These are phyloP conservation scores for Sinocyclocheilus rhinocerous DNA, from an alignment of 2,113 vertebrate genomes.

Conservation along the genomic window DNA sequence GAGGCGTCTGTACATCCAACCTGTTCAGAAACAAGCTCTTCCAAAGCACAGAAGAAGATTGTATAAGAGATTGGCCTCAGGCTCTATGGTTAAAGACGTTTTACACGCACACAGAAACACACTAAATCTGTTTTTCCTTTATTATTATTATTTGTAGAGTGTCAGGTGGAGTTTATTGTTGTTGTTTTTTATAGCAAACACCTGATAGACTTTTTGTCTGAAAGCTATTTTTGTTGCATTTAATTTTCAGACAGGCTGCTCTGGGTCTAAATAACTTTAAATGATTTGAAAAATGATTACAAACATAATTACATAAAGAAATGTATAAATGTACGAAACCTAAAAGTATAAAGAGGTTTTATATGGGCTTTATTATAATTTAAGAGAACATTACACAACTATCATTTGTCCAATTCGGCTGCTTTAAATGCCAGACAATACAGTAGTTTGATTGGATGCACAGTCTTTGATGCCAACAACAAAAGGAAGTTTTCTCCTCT, in stretches of 20 bases:
- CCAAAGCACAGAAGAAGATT: background rate
- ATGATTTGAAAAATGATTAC: background rate
- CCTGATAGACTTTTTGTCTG: background rate
- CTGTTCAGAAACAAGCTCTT: slow-evolving; percentile 63
- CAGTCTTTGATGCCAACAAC: background rate
- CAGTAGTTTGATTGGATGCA: background rate
- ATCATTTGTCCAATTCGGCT: background rate
- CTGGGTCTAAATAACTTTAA: background rate
- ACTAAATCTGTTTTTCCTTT: background rate
- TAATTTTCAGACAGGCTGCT: too few relatives aligned
- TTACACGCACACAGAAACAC: background rate
- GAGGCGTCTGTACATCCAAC: slow-evolving; percentile 62
- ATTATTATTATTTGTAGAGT: too few relatives aligned
- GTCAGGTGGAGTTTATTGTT: background rate
- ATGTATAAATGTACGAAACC: background rate
- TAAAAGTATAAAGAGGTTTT: background rate
- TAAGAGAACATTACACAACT: too few relatives aligned
- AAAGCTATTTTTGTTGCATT: background rate
- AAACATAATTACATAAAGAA: background rate
- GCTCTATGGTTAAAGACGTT: slow-evolving; percentile 29
- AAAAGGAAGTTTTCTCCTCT: background rate
- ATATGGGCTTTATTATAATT: background rate
- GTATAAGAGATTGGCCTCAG: slow-evolving; percentile 31
- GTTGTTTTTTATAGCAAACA: background rate
- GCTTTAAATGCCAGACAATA: background rate